Percentiles rank a stretch among this genome's conserved stretches.
Conservation (phyloP, 2,797 vertebrate genomes). For the Clamator glandarius region DNA sequence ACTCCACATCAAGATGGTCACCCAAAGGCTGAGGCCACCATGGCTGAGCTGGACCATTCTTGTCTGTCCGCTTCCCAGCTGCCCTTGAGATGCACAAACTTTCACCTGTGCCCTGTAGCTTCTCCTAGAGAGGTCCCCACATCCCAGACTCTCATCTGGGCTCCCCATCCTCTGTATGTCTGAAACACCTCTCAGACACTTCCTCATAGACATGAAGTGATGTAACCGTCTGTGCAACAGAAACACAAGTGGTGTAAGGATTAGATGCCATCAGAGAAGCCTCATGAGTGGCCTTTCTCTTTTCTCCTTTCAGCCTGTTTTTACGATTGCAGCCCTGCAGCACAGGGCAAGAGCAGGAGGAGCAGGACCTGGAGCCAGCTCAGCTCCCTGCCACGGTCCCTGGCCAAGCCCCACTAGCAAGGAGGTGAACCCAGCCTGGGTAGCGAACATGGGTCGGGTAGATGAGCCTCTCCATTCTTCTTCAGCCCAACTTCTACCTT, state of each 20-base stretch:
- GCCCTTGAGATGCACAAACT: neutral
- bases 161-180: neutral
- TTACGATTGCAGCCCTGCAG: neutral
- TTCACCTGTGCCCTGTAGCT: neutral
- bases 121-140: neutral
- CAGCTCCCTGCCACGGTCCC: neutral
- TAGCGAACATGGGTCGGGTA: neutral
- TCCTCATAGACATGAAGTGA: neutral
- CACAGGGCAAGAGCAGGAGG: neutral
- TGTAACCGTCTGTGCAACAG: accelerated
- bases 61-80: neutral
- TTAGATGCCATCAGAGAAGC: neutral
- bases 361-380: neutral
- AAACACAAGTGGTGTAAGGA: neutral
- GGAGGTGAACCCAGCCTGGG: neutral
- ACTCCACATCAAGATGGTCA: neutral
- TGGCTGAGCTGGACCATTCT: neutral
- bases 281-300: neutral
- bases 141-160: neutral
- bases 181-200: neutral
- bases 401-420: neutral
- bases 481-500: neutral
- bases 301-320: neutral
- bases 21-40: neutral
- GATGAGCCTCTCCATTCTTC: neutral